Percentiles rank a stretch among this genome's conserved stretches.
These are phyloP conservation scores for Xylota sylvarum DNA, from an alignment of 2,888 invertebrate species.

Conservation along the genomic window DNA sequence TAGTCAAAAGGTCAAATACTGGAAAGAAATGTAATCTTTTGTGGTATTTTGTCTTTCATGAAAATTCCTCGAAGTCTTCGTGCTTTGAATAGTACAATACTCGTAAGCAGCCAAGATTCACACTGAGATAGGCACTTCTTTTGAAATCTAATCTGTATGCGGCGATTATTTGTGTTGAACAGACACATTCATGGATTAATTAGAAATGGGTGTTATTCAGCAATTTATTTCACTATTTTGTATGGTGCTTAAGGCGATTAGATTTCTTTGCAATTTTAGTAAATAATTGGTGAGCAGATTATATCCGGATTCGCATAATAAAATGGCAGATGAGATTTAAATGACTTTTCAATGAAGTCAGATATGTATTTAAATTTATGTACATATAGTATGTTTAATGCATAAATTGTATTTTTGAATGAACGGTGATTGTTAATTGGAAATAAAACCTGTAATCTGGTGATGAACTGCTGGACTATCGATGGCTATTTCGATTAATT, in stretches of 20 bases:
- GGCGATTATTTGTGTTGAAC: conserved; percentile 1
- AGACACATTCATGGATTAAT: conserved; percentile 6
- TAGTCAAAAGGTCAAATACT: conserved; percentile 39
- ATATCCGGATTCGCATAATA: conserved; percentile 7
- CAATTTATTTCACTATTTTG: conserved; percentile 1
- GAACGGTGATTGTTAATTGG: too few species aligned
- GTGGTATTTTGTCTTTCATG: conserved; percentile 22
- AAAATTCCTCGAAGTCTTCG: conserved; percentile 11
- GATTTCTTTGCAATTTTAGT: background rate
- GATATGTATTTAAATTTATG: background rate
- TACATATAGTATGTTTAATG: background rate
- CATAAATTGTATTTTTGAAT: background rate
- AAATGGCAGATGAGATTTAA: background rate
- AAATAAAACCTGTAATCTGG: too few species aligned
- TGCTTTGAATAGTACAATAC: background rate
- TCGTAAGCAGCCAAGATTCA: background rate
- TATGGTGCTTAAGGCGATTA: background rate
- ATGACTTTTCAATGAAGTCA: background rate
- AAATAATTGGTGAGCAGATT: background rate
- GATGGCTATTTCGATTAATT: too few species aligned
- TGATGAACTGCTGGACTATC: too few species aligned
- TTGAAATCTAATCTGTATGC: conserved; percentile 1
- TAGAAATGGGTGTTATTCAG: conserved; percentile 3
- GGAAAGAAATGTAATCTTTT: conserved; percentile 4
- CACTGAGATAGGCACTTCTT: conserved; percentile 4